A percentile compares a stretch with the other conserved stretches of the same genome.
These are phyloP conservation scores for Indicator maculatus DNA, from an alignment of 2,113 vertebrate species.

Conservation along the genomic window DNA sequence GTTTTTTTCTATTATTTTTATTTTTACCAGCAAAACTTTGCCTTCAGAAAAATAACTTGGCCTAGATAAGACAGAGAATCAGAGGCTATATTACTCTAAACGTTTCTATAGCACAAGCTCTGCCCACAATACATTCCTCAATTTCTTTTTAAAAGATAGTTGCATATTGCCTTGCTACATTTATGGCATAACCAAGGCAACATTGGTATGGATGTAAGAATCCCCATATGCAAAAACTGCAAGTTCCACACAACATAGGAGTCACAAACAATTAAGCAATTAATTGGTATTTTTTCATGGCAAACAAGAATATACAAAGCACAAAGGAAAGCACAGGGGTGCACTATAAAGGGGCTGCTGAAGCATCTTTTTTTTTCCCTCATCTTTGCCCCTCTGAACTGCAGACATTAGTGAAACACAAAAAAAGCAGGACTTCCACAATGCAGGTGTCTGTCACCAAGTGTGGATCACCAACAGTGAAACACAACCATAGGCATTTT, in stretches of 20 bases:
- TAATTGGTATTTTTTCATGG: not conserved
- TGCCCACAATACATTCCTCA: not conserved
- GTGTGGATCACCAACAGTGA: not conserved
- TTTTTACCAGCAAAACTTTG: not conserved
- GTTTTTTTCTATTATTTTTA: not conserved
- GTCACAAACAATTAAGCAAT: fast-evolving
- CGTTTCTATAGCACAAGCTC: not conserved
- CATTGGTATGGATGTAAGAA: not conserved
- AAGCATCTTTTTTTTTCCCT: not conserved
- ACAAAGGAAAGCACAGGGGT: not conserved
- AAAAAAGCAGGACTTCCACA: not conserved
- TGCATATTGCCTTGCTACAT: not conserved
- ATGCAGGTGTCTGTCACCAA: not conserved
- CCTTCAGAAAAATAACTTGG: not conserved
- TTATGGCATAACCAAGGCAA: not conserved
- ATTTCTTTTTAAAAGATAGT: not conserved
- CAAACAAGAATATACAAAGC: not conserved
- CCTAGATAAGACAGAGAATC: not conserved
- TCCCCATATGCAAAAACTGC: not conserved
- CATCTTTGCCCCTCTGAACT: not conserved
- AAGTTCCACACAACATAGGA: not conserved
- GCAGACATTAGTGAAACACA: not conserved
- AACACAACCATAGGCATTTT: not conserved
- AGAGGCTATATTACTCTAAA: not conserved
- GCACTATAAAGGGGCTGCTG: not conserved